Conservation (phyloP, 2,888 invertebrate genomes). For the Nemotelus pantherinus region DNA sequence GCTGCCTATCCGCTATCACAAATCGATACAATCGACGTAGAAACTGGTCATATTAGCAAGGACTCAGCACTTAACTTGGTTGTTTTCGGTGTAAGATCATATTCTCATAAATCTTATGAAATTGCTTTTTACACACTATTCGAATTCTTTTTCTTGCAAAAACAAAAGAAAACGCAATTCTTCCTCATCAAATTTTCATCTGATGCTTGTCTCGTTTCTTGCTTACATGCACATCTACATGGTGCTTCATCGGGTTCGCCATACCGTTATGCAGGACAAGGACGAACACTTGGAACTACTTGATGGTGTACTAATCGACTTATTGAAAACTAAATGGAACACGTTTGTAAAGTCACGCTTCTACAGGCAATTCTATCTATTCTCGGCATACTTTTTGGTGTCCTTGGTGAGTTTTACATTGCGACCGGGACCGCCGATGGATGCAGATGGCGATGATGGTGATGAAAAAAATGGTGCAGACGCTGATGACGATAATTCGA, state of each 20-base stretch:
- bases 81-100: constrained; percentile 85
- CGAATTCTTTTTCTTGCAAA: neutral
- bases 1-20: constrained; percentile 95
- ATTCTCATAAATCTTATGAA: neutral
- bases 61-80: constrained; percentile 95
- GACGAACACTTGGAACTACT: constrained; percentile 93
- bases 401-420: constrained; percentile 89
- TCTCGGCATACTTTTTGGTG: constrained; percentile 88
- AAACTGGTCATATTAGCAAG: constrained; percentile 92
- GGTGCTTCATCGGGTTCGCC: too few species aligned
- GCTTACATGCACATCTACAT: too few species aligned
- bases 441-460: constrained; percentile 57
- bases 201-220: too few species aligned
- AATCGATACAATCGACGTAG: constrained; percentile 93
- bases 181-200: too few species aligned
- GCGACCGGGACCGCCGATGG: constrained; percentile 80
- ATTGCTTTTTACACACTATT: too few species aligned
- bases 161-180: too few species aligned
- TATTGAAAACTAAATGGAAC: constrained; percentile 97
- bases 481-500: constrained; percentile 28
- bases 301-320: constrained; percentile 92
- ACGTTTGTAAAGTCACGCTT: constrained; percentile 95
- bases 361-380: constrained; percentile 90
- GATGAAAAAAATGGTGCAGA: constrained; percentile 36
- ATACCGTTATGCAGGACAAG: constrained; percentile 74